Conservation (phyloP, 2,888 invertebrate genomes). For the Timandra comae region DNA sequence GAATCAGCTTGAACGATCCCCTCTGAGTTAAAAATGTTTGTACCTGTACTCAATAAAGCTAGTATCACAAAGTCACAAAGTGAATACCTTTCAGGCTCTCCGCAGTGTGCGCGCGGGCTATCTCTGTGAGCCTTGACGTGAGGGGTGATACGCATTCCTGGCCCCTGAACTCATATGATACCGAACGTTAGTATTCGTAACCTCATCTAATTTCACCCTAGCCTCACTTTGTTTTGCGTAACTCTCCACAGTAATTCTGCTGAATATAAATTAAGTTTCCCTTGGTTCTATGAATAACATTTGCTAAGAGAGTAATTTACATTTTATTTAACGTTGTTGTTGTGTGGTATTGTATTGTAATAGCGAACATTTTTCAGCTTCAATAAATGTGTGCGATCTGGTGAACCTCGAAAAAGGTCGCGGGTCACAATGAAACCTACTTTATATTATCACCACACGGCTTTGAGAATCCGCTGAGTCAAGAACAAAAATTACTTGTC, state of each 20-base stretch:
- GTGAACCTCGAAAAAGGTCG: conserved; percentile 8
- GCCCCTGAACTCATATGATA: conserved; percentile 8
- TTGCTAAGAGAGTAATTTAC: conserved; percentile 55
- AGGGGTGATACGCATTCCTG: conserved; percentile 23
- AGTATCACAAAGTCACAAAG: conserved; percentile 34
- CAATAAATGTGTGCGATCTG: conserved; percentile 10
- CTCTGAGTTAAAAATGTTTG: conserved; percentile 1
- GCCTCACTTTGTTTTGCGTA: conserved; percentile 44
- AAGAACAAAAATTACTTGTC: conserved; percentile 42
- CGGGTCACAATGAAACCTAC: conserved; percentile 10
- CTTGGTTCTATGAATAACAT: conserved; percentile 64
- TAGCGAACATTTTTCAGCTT: conserved; percentile 24
- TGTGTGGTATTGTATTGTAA: conserved; percentile 35
- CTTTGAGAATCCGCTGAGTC: conserved; percentile 18
- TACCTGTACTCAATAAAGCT: conserved; percentile 23
- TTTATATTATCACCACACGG: conserved; percentile 13
- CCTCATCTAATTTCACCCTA: conserved; percentile 40
- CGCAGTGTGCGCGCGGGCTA: conserved; percentile 15
- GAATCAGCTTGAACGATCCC: not conserved
- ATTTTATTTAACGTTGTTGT: conserved; percentile 41
- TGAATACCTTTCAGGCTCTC: conserved; percentile 17
- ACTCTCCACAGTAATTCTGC: conserved; percentile 48
- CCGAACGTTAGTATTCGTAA: conserved; percentile 32
- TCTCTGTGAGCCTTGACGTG: conserved; percentile 24
- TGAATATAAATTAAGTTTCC: conserved; percentile 63